A percentile compares a stretch with the other conserved stretches of the same genome.
phyloP scores from a whole-genome alignment of 1,140 invertebrate species.

The Catajapyx aquilonaris region DNA sequence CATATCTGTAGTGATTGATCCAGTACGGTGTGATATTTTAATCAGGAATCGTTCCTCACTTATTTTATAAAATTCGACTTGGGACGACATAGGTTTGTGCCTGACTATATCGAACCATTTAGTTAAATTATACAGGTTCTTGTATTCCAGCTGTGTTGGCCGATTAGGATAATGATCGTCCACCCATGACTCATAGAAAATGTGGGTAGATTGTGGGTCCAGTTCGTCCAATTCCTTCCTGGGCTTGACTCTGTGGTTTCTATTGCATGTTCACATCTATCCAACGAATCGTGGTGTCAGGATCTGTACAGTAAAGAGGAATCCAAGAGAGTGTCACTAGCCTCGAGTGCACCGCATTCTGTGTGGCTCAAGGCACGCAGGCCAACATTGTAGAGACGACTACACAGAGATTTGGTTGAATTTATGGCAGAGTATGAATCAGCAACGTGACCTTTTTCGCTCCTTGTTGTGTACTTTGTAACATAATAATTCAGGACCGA shows the following conservation, averaged over 20 bases:
- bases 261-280: constrained; percentile 15
- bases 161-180: constrained; percentile 13
- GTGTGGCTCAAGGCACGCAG: constrained; percentile 14
- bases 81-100: too few relatives aligned
- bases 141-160: constrained; percentile 3
- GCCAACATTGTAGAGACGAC: constrained; percentile 11
- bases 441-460: constrained; percentile 9
- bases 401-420: constrained; percentile 7
- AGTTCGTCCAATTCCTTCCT: constrained; percentile 13
- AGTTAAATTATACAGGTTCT: constrained; percentile 2
- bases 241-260: constrained; percentile 14
- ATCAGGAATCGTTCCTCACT: too few relatives aligned
- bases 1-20: too few relatives aligned
- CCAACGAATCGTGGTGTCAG: constrained; percentile 17
- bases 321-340: constrained; percentile 16
- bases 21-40: too few relatives aligned
- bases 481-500: constrained; percentile 9
- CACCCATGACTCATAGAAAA: constrained; percentile 14
- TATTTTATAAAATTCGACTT: too few relatives aligned
- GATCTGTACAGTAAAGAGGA: constrained; percentile 16
- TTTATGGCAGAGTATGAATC: constrained; percentile 10
- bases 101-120: constrained; percentile 1
- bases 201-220: constrained; percentile 10
- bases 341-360: constrained; percentile 17
- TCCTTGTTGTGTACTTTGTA: constrained; percentile 13